These are phyloP conservation scores for Octodon degus DNA, from an alignment of 2,113 vertebrate genomes.

Conservation along the genomic window DNA sequence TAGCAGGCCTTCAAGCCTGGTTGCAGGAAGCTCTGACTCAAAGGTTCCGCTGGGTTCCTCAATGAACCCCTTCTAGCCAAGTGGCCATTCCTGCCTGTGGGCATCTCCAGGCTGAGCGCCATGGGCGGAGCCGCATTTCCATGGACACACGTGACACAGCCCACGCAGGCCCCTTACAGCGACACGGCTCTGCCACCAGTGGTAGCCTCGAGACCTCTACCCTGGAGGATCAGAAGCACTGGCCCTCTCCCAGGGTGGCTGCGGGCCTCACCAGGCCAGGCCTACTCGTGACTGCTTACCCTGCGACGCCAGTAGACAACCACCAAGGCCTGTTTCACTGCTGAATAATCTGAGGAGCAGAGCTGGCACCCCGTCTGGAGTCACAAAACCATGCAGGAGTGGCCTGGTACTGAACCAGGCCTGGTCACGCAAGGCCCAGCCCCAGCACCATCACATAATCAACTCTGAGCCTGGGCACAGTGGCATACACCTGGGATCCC, in stretches of 20 bases:
- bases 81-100: background rate
- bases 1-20: background rate
- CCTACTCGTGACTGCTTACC: rapidly evolving
- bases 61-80: background rate
- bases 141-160: background rate
- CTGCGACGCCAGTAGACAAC: background rate
- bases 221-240: rapidly evolving
- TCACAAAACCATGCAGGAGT: background rate
- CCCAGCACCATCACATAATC: no score
- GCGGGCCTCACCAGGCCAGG: no score
- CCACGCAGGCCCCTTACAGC: no score
- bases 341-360: background rate
- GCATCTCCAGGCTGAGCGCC: slow-evolving; percentile 6
- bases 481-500: background rate
- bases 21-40: background rate
- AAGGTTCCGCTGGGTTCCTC: slow-evolving; percentile 45
- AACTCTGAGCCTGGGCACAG: background rate
- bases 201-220: background rate
- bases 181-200: background rate
- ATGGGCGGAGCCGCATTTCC: background rate
- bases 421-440: background rate
- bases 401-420: background rate
- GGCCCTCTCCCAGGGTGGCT: background rate
- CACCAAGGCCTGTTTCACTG: background rate
- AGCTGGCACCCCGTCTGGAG: background rate